phyloP scores from a whole-genome alignment of 2,888 invertebrate genomes.

The Gisinianus flammeolus region DNA sequence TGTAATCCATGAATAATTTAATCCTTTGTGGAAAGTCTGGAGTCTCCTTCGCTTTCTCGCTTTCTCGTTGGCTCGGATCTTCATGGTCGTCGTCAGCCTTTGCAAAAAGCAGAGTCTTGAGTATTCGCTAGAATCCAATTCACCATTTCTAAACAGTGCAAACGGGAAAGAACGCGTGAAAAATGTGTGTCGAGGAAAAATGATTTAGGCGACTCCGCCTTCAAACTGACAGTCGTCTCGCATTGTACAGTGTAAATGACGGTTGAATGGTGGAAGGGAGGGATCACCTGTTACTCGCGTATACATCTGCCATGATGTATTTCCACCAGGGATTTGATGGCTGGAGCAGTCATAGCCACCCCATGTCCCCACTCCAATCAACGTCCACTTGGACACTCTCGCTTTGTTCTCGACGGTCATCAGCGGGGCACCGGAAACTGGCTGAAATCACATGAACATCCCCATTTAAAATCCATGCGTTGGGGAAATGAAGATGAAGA shows the following conservation, averaged over 20 bases:
- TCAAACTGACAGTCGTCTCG: background rate
- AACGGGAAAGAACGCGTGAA: background rate
- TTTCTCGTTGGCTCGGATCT: too few species aligned
- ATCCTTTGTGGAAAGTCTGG: background rate
- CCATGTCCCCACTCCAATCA: conserved; percentile 36
- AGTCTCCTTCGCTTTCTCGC: too few species aligned
- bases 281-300: conserved; percentile 28
- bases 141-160: conserved; percentile 3
- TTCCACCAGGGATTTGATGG: too few species aligned
- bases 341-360: too few species aligned
- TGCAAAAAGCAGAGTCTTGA: conserved; percentile 30
- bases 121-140: conserved; percentile 32
- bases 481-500: background rate
- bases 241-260: background rate
- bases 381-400: conserved; percentile 13
- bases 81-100: background rate
- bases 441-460: conserved; percentile 3
- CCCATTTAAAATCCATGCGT: background rate
- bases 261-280: background rate
- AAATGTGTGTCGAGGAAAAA: background rate
- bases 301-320: conserved; percentile 5
- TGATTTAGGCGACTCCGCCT: background rate
- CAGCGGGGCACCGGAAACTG: conserved; percentile 18
- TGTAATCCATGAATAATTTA: background rate
- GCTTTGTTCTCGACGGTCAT: conserved; percentile 23